Percentiles rank a stretch among this genome's conserved stretches.
These are phyloP conservation scores for Popillia japonica DNA, from an alignment of 1,140 invertebrate genomes.

Conservation along the genomic window DNA sequence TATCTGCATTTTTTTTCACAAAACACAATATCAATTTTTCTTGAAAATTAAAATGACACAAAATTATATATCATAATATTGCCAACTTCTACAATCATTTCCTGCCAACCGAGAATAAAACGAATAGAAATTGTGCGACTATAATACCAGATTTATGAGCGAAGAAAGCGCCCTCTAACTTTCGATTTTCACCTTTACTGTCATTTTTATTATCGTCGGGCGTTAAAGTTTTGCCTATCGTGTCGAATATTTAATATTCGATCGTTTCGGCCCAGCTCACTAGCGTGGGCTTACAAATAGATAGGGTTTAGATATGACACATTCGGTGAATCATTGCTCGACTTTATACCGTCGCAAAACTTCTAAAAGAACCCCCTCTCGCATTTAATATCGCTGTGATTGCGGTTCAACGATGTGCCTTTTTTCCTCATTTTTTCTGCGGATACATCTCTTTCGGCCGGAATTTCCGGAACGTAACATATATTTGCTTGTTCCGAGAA, in stretches of 20 bases:
- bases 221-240: constrained; percentile 4
- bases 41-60: too few relatives aligned
- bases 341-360: constrained; percentile 1
- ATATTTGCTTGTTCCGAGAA: not conserved
- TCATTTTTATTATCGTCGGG: not conserved
- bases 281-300: not conserved
- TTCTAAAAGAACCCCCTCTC: not conserved
- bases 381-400: not conserved
- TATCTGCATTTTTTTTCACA: too few relatives aligned
- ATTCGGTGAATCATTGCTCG: not conserved
- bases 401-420: not conserved
- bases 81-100: not conserved
- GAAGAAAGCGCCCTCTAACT: not conserved
- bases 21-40: too few relatives aligned
- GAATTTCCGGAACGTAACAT: not conserved
- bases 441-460: not conserved
- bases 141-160: not conserved
- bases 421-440: not conserved
- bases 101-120: not conserved
- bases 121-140: not conserved
- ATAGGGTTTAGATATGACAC: not conserved
- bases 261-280: not conserved
- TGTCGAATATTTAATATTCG: constrained; percentile 15
- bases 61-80: not conserved
- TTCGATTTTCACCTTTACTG: constrained; percentile 15